Evolutionary conservation across 2,113 vertebrate genomes (phyloP).

Genomic region (Syngnathus scovelli): DNA sequence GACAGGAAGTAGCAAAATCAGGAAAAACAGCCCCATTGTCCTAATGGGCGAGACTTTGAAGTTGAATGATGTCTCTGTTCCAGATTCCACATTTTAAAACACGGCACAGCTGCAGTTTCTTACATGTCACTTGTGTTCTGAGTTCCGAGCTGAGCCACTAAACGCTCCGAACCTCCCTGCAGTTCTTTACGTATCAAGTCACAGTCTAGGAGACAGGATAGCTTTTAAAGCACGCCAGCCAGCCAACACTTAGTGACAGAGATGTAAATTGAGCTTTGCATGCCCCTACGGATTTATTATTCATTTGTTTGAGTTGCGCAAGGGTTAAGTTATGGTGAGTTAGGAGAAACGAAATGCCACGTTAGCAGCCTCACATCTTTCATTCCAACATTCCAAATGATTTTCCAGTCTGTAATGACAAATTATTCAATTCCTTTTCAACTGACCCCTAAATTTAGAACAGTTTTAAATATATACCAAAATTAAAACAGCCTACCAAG

Average conservation of each 20-base stretch:
- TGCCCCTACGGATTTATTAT: conserved; percentile 31
- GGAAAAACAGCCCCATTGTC: background rate
- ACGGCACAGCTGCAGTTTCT: conserved; percentile 20
- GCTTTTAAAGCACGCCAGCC: conserved; percentile 23
- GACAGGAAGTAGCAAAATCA: no score
- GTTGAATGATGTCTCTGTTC: background rate
- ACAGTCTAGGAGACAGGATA: conserved; percentile 24
- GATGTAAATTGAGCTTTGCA: conserved; percentile 40
- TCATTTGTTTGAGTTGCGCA: conserved; percentile 23
- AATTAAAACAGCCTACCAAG: no score
- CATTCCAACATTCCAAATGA: background rate
- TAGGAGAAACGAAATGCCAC: background rate
- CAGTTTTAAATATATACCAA: no score
- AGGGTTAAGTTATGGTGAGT: conserved; percentile 10
- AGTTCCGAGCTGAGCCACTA: conserved; percentile 53
- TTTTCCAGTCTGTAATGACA: background rate
- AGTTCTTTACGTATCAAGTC: conserved; percentile 50
- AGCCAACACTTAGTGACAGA: conserved; percentile 44
- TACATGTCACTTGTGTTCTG: conserved; percentile 26
- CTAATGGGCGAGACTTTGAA: background rate
- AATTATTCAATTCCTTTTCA: background rate
- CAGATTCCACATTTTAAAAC: background rate
- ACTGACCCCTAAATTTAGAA: background rate
- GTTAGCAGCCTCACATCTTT: conserved; percentile 4
- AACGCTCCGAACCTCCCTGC: conserved; percentile 46